Evolutionary conservation across 2,888 invertebrate species (phyloP).

Genomic region (Coenonympha glycerion): DNA sequence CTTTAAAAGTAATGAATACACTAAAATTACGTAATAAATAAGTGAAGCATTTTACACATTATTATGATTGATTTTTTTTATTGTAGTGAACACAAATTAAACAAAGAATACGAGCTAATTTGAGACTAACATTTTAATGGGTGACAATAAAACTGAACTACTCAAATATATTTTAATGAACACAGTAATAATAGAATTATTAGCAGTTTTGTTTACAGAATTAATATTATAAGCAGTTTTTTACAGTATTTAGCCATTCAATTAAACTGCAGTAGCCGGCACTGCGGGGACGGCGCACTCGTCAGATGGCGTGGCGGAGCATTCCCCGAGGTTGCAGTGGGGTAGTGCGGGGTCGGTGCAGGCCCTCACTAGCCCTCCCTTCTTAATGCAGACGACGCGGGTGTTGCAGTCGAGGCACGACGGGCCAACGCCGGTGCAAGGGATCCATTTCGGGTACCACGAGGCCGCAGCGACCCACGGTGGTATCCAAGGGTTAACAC

Average conservation of each 20-base stretch:
- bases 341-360: slow-evolving; percentile 61
- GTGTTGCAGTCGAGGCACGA: slow-evolving; percentile 57
- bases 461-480: slow-evolving; percentile 58
- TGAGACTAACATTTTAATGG: not conserved
- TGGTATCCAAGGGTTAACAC: slow-evolving; percentile 57
- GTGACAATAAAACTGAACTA: not conserved
- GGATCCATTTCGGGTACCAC: slow-evolving; percentile 60
- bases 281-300: slow-evolving; percentile 42
- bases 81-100: no score
- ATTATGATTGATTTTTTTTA: no score
- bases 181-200: no score
- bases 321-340: slow-evolving; percentile 64
- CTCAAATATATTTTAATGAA: no score
- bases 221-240: no score
- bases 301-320: slow-evolving; percentile 60
- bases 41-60: no score
- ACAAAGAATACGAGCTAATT: not conserved
- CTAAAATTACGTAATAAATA: no score
- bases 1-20: no score
- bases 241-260: not conserved
- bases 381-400: slow-evolving; percentile 56
- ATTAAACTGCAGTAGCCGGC: slow-evolving; percentile 26
- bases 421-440: slow-evolving; percentile 52
- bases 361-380: slow-evolving; percentile 52
- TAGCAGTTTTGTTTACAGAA: not conserved